Evolutionary conservation across 2,888 invertebrate genomes (phyloP), one percentile per base, ranked within the genome.

Genomic region (Protodeltote pygarga): DNA sequence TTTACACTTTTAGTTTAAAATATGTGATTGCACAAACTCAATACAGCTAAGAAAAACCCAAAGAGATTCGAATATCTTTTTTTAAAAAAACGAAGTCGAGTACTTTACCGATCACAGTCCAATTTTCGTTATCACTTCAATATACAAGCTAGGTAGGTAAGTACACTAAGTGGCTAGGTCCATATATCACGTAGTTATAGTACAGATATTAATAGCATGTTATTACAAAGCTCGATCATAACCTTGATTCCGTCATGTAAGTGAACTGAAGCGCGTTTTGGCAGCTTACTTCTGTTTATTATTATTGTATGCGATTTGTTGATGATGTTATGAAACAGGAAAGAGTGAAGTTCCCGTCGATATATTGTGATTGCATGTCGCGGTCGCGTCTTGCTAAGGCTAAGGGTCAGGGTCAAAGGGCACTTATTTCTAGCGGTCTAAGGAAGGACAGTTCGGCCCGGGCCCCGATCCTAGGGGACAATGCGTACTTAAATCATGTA

Each of bases 171-270:
- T 41, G 20, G 15, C 16, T 29, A 39, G 41, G 28, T 15, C 34
- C 34, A 46, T 34, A 47, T 23, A 37, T 46, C 31, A 41, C 19
- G 13, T 25, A 25, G 55, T 57, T 57, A 55, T 67, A 57, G 41
- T 47, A 48, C 38, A 32, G 24, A 48, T 68, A 60, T 62, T 46
- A 69, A 65, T 71, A 71, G 41, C 4, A 35, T n/a, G n/a, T 53
- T 41, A 50, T 35, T 27, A 48, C 52, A 41, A 55, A 53, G 32
- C 46, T 14, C 28, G 27, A 20, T 34, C 27, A 17, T 46, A 49
- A 41, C 65, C 68, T 65, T 64, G 61, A 48, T 34, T 16, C 11
- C 13, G 32, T 49, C 32, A 15, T 19, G 23, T 14, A 10, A 37
- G 37, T 35, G 34, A 25, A 25, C 25, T 15, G 5, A 42, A 31